phyloP scores from a whole-genome alignment of 2,797 vertebrate species.

The Muraenolepis orangiensis region DNA sequence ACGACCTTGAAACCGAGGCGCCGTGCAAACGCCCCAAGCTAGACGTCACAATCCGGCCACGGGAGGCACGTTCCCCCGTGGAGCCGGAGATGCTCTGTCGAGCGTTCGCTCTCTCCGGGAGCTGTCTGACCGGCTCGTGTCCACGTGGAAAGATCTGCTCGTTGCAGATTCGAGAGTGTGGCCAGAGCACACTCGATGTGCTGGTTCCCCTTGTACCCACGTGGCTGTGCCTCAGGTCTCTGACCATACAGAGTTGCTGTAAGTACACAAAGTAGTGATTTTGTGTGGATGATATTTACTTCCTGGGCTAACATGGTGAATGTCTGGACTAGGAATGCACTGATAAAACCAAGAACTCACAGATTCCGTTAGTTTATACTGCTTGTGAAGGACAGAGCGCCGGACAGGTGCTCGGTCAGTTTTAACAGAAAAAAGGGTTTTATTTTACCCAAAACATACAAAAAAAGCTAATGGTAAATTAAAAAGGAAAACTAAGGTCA shows the following conservation, averaged over 20 bases:
- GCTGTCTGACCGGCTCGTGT: conserved; percentile 30
- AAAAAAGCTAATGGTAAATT: too few relatives aligned
- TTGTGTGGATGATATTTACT: too few relatives aligned
- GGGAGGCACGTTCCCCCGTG: conserved; percentile 5
- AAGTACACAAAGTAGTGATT: conserved; percentile 32
- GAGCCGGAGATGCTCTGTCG: conserved; percentile 41
- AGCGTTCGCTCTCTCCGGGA: conserved; percentile 30
- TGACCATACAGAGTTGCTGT: conserved; percentile 62
- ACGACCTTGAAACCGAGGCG: not conserved
- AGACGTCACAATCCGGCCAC: conserved; percentile 11
- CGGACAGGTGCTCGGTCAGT: too few relatives aligned
- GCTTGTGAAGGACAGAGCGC: too few relatives aligned
- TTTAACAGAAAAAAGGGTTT: too few relatives aligned
- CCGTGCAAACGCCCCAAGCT: conserved; percentile 48
- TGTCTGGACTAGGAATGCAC: not conserved
- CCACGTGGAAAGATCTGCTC: conserved; percentile 52
- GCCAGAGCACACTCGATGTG: conserved; percentile 28
- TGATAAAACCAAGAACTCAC: not conserved
- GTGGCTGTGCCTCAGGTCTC: conserved; percentile 61
- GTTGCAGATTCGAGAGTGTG: conserved; percentile 55
- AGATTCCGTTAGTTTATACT: not conserved
- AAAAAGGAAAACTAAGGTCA: too few relatives aligned
- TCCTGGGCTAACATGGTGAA: not conserved
- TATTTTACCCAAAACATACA: too few relatives aligned
- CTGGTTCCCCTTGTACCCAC: conserved; percentile 57